Conservation (phyloP, 2,888 invertebrate species). For the Mamestra brassicae region DNA sequence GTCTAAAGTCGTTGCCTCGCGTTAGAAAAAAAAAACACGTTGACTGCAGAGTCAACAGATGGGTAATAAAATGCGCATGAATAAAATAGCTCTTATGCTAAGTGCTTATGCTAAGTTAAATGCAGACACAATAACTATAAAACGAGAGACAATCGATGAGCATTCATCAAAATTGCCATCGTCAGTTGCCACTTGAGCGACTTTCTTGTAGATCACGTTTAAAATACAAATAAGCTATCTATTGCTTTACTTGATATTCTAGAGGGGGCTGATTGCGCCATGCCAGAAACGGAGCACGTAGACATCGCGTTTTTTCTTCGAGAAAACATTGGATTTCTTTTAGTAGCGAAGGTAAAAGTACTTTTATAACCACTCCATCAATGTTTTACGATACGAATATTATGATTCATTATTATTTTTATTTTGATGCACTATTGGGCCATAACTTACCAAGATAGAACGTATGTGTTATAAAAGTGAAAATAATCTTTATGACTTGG, state of each 20-base stretch:
- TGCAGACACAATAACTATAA: slow-evolving; percentile 48
- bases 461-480: slow-evolving; percentile 44
- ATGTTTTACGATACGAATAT: slow-evolving; percentile 50
- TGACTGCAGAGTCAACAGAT: slow-evolving; percentile 42
- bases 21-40: slow-evolving; percentile 48
- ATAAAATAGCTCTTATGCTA: slow-evolving; percentile 44
- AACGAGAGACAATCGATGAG: slow-evolving; percentile 50
- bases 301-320: slow-evolving; percentile 54
- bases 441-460: slow-evolving; percentile 47
- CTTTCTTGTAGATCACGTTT: slow-evolving; percentile 73
- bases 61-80: slow-evolving; percentile 51
- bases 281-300: slow-evolving; percentile 72
- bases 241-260: slow-evolving; percentile 76
- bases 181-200: slow-evolving; percentile 67
- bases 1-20: slow-evolving; percentile 70
- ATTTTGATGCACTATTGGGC: slow-evolving; percentile 53
- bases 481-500: slow-evolving; percentile 52
- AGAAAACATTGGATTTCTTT: slow-evolving; percentile 64
- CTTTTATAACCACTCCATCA: slow-evolving; percentile 48
- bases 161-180: slow-evolving; percentile 65
- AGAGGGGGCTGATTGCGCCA: slow-evolving; percentile 68
- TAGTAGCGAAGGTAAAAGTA: slow-evolving; percentile 50
- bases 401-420: slow-evolving; percentile 42
- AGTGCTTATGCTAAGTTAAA: slow-evolving; percentile 50
- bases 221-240: slow-evolving; percentile 73